A percentile compares a stretch with the other conserved stretches of the same genome.
Conservation (phyloP, 2,113 vertebrate species). For the Uropsilus gracilis region DNA sequence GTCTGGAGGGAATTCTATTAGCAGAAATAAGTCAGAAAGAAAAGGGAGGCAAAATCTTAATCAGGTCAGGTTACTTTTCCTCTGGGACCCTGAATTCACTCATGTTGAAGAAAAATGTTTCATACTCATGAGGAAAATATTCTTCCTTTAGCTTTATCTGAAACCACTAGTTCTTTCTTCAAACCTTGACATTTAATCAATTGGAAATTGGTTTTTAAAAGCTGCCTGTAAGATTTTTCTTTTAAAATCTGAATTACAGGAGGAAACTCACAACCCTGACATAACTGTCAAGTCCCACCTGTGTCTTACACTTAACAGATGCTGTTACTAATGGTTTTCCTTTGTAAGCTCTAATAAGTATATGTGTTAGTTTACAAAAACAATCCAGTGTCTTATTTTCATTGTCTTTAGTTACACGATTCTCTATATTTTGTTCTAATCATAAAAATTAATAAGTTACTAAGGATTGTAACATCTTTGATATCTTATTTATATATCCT, state of each 20-base stretch:
- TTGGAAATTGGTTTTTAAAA: slow-evolving; percentile 43
- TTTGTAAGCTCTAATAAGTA: no score
- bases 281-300: neutral
- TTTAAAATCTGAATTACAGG: neutral
- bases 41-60: no score
- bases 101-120: slow-evolving; percentile 55
- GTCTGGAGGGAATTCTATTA: no score
- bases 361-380: no score
- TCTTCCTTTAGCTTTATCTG: slow-evolving; percentile 41
- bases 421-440: no score
- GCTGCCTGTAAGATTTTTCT: slow-evolving; percentile 2
- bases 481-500: no score
- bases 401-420: no score
- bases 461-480: no score
- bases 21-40: no score
- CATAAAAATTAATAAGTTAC: no score
- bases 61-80: slow-evolving; percentile 20
- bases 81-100: slow-evolving; percentile 49
- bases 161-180: slow-evolving; percentile 43
- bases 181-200: slow-evolving; percentile 56
- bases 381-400: no score
- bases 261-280: slow-evolving; percentile 4
- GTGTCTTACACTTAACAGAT: neutral
- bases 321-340: neutral
- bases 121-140: slow-evolving; percentile 14